phyloP scores from a whole-genome alignment of 2,888 invertebrate species.

The Tipula vernalis region DNA sequence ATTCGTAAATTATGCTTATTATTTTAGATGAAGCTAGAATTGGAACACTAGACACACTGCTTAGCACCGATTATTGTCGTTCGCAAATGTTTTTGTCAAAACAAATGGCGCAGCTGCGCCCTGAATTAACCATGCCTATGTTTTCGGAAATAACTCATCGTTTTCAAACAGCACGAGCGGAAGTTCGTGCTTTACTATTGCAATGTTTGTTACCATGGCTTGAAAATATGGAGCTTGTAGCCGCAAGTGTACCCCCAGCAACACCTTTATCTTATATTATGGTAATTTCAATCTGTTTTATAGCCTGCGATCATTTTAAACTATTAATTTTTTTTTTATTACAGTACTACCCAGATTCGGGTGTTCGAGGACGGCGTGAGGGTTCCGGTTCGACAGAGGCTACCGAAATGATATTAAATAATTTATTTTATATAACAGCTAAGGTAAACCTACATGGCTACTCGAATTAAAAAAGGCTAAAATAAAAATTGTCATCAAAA shows the following conservation, averaged over 20 bases:
- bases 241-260: conserved; percentile 88
- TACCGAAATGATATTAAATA: conserved; percentile 99
- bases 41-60: conserved; percentile 72
- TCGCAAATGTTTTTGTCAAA: conserved; percentile 87
- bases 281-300: conserved; percentile 36
- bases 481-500: no score
- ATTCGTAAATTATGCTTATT: conserved; percentile 6
- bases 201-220: conserved; percentile 95
- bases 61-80: conserved; percentile 80
- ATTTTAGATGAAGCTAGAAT: conserved; percentile 32
- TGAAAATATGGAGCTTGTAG: conserved; percentile 96
- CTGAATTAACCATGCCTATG: conserved; percentile 98
- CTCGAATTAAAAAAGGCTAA: no score
- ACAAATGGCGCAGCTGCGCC: conserved; percentile 86
- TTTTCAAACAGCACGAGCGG: conserved; percentile 89
- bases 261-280: conserved; percentile 75
- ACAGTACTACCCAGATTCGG: conserved; percentile 49
- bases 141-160: conserved; percentile 98
- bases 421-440: conserved; percentile 94
- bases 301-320: background rate
- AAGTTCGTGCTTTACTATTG: conserved; percentile 80
- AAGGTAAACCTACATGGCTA: conserved; percentile 54
- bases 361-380: conserved; percentile 63
- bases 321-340: conserved; percentile 13
- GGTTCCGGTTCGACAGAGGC: conserved; percentile 98